phyloP scores from a whole-genome alignment of 2,113 vertebrate species.

The Protobothrops mucrosquamatus region DNA sequence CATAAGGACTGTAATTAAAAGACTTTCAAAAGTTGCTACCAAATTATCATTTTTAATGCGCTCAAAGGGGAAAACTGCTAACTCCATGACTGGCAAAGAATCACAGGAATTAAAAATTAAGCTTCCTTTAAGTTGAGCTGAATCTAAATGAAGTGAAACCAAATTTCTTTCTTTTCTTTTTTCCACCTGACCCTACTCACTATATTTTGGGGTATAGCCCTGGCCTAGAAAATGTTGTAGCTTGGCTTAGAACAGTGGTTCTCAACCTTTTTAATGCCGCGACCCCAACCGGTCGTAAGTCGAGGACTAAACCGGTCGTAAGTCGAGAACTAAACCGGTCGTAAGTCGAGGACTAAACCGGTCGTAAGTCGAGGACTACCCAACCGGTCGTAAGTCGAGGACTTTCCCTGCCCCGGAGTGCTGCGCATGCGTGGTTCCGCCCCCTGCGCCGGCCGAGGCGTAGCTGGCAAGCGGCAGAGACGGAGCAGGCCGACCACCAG shows the following conservation, averaged over 20 bases:
- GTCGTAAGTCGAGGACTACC: too few species aligned
- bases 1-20: background rate
- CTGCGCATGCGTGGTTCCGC: too few species aligned
- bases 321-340: too few species aligned
- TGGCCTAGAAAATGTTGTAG: background rate
- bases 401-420: too few species aligned
- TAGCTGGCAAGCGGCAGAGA: too few species aligned
- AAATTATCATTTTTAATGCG: background rate
- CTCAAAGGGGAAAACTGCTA: background rate
- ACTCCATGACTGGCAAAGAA: background rate
- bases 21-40: background rate
- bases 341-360: too few species aligned
- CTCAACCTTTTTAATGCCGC: too few species aligned
- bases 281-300: too few species aligned
- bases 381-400: too few species aligned
- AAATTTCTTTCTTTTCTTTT: background rate
- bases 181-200: background rate
- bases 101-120: background rate
- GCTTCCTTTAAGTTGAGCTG: background rate
- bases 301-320: too few species aligned
- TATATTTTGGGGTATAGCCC: background rate
- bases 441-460: too few species aligned
- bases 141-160: background rate
- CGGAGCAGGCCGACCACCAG: too few species aligned
- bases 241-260: background rate